A percentile compares a stretch with the other conserved stretches of the same genome.
Evolutionary conservation across 2,888 invertebrate genomes (phyloP).

Genomic region (Axea sp.): DNA sequence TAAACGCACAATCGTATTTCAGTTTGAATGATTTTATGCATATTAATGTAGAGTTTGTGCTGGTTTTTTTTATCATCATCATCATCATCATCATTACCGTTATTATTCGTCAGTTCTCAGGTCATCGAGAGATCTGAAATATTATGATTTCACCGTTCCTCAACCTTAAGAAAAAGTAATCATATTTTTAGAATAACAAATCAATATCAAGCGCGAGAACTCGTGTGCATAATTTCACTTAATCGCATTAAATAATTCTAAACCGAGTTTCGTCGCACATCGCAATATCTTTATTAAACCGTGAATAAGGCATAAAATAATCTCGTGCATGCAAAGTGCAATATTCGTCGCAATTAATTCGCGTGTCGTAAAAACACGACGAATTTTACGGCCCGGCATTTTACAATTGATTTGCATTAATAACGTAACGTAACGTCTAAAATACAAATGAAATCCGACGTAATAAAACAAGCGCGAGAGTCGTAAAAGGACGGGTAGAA

Average conservation of each 20-base stretch:
- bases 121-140: conserved; percentile 3
- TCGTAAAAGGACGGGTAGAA: conserved; percentile 23
- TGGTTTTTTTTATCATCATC: no score
- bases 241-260: conserved; percentile 32
- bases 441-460: conserved; percentile 24
- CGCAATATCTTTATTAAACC: conserved; percentile 14
- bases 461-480: conserved; percentile 14
- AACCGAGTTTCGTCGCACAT: conserved; percentile 7
- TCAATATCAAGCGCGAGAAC: conserved; percentile 16
- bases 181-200: conserved; percentile 29
- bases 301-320: conserved; percentile 22
- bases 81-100: no score
- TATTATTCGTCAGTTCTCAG: neutral
- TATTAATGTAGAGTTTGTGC: conserved; percentile 24
- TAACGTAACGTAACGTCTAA: conserved; percentile 7
- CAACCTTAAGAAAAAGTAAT: conserved; percentile 20
- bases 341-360: conserved; percentile 33
- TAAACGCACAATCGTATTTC: neutral
- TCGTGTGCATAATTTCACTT: conserved; percentile 24
- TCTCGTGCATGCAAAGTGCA: conserved; percentile 7
- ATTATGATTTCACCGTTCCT: neutral
- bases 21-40: conserved; percentile 17
- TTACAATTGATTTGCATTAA: conserved; percentile 34
- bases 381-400: conserved; percentile 3
- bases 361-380: conserved; percentile 21